Conservation (phyloP, 2,113 vertebrate genomes). For the Callithrix jacchus region DNA sequence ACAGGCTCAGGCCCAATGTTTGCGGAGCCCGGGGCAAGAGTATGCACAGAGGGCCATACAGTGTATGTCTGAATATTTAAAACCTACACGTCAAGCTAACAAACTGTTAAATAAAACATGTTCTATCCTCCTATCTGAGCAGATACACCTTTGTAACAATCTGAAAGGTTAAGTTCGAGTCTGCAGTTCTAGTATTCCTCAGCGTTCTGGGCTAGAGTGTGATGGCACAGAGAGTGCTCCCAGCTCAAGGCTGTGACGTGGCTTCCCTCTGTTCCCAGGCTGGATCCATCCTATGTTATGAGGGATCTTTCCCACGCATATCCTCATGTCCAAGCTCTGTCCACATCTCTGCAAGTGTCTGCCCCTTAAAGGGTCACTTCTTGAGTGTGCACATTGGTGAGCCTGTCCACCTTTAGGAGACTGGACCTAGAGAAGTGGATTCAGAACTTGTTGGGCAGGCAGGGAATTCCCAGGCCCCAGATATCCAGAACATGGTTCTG, state of each 20-base stretch:
- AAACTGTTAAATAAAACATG: not conserved
- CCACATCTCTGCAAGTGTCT: not conserved
- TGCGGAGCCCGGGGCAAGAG: not conserved
- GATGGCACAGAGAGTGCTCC: not conserved
- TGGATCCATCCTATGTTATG: not conserved
- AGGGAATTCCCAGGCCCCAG: not conserved
- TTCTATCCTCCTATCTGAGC: not conserved
- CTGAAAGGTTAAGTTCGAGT: conserved; percentile 12
- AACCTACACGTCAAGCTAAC: not conserved
- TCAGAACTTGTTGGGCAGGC: not conserved
- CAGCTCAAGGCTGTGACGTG: not conserved
- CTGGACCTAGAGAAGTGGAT: not conserved
- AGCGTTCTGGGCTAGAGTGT: not conserved
- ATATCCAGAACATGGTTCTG: not conserved
- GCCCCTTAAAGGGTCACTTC: not conserved
- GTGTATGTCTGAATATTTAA: conserved; percentile 20
- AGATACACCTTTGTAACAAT: not conserved
- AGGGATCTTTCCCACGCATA: not conserved
- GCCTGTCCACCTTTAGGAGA: not conserved
- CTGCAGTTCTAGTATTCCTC: not conserved
- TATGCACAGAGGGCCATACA: not conserved
- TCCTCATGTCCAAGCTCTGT: not conserved
- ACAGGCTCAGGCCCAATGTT: not conserved
- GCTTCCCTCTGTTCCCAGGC: not conserved
- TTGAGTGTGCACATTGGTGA: not conserved